Base-by-base conservation (phyloP, 2,888 invertebrate genomes). In the Geophilus truncorum region DNA sequence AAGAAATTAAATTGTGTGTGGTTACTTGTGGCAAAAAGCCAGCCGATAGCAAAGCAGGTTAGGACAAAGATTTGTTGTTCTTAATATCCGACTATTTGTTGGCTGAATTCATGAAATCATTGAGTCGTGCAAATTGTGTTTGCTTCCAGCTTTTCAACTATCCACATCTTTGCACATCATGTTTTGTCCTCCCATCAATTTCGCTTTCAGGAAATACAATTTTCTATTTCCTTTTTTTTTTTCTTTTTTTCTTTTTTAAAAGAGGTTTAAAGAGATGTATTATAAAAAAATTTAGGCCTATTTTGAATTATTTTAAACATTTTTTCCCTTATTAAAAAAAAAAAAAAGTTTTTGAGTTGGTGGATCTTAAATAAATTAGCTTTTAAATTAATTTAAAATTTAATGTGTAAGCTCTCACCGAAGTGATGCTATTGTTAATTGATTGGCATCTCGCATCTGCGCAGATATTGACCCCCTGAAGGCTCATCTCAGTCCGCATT, bases 61-160 rank as follows among this genome's bases (percentile, higher is more conserved):
- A 80, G 30, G 70, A 34, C 80, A 80, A 80, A 80, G 80, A 80
- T 80, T 80, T 80, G 80, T 80, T 80, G 80, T 80, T 80, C 70
- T 80, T 80, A 80, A 80, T 80, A 70, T 36, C 70, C 70, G n/a
- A 5, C 23, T 70, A 70, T 80, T 80, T 80, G 80, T 80, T 80
- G 80, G 80, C 80, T 80, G 70, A 79, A 79, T 79, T 79, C 79
- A 79, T 79, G 79, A 25, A 79, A 79, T 79, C 79, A 45, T 40
- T 79, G 28, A 79, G 10, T n/a, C 79, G 79, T 77, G 77, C 77
- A 77, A 77, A 77, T 77, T 36, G 77, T 36, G 36, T 77, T 77
- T 77, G 77, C 77, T 30, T 30, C 18, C 18, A 51, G 51, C 51
- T 51, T 51, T 51, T 51, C 51, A 51, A 51, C 51, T 51, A 51